phyloP scores from a whole-genome alignment of 2,797 vertebrate genomes.

The Trematomus bernacchii region DNA sequence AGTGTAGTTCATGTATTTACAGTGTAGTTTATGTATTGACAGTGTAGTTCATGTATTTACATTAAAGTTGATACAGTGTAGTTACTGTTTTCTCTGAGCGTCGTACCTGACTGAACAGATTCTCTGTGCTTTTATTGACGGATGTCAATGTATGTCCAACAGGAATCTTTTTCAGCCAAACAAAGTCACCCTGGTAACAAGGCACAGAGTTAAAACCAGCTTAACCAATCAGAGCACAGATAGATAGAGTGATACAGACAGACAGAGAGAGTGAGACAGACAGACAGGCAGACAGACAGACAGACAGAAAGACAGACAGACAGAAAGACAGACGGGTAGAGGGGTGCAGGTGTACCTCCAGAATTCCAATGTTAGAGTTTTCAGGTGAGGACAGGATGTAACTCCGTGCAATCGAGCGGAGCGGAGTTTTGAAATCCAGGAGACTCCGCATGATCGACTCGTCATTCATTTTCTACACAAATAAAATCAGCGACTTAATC shows the following conservation, averaged over 20 bases:
- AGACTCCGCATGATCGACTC: slow-evolving; percentile 78
- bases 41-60: not conserved
- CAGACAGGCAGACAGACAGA: too few relatives aligned
- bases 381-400: slow-evolving; percentile 75
- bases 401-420: slow-evolving; percentile 65
- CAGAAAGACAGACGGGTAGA: not conserved
- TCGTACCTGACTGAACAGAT: slow-evolving; percentile 66
- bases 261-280: too few relatives aligned
- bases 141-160: slow-evolving; percentile 46
- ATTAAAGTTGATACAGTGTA: not conserved
- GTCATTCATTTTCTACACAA: slow-evolving; percentile 71
- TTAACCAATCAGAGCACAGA: slow-evolving; percentile 23
- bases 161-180: slow-evolving; percentile 84
- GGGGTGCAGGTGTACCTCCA: slow-evolving; percentile 63
- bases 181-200: slow-evolving; percentile 80
- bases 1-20: not conserved
- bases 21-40: not conserved
- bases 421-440: slow-evolving; percentile 71
- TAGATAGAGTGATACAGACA: not conserved
- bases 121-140: slow-evolving; percentile 62
- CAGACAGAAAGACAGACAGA: not conserved
- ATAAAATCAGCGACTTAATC: not conserved
- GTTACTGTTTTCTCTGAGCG: not conserved
- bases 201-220: not conserved
- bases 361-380: slow-evolving; percentile 73